Evolutionary conservation across 2,888 invertebrate genomes (phyloP).

Genomic region (Acanthosepion lycidas): DNA sequence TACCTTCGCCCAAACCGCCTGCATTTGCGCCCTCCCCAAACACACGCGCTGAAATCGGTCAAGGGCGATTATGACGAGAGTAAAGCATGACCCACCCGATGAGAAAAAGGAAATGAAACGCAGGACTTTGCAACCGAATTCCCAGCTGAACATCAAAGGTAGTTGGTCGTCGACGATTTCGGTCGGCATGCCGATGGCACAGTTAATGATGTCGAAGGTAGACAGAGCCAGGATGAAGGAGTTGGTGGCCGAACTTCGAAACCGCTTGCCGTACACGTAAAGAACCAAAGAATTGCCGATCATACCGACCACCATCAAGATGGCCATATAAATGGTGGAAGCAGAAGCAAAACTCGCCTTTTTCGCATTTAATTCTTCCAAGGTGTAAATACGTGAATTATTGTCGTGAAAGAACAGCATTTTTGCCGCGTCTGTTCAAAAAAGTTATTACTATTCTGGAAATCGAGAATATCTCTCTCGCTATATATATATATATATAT

Average conservation of each 20-base stretch:
- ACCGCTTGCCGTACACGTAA: conserved; percentile 15
- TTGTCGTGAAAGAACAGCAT: neutral
- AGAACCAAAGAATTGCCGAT: neutral
- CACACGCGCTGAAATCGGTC: conserved; percentile 34
- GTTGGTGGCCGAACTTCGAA: neutral
- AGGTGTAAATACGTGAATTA: neutral
- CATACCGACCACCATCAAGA: neutral
- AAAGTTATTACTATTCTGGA: neutral
- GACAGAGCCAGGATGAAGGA: conserved; percentile 40
- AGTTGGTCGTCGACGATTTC: conserved; percentile 36
- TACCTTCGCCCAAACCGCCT: neutral
- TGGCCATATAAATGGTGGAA: neutral
- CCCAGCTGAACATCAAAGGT: conserved; percentile 34
- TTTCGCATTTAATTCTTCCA: neutral
- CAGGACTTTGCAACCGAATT: neutral
- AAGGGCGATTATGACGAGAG: neutral
- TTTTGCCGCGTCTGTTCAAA: neutral
- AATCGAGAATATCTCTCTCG: neutral
- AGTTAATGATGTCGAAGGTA: conserved; percentile 25
- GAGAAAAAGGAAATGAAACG: conserved; percentile 37
- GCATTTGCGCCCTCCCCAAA: neutral
- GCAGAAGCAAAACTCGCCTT: neutral
- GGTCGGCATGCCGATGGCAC: conserved; percentile 11
- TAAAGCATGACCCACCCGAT: neutral
- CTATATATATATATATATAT: no score